Conservation (phyloP, 2,113 vertebrate genomes). For the Cyanocitta stelleri region DNA sequence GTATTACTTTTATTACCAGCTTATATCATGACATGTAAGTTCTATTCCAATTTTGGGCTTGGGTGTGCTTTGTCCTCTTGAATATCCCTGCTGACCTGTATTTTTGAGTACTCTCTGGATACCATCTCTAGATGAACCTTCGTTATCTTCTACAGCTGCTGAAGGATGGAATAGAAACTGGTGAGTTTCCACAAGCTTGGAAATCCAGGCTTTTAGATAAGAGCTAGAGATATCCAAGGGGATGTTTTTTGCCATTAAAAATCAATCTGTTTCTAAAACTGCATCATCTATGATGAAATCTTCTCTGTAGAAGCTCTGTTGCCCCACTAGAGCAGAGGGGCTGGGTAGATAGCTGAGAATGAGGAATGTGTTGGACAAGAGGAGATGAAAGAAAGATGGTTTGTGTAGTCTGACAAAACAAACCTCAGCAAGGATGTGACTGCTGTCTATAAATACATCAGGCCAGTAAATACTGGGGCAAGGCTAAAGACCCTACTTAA, state of each 20-base stretch:
- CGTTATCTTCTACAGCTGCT: neutral
- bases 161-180: neutral
- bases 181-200: fast-evolving
- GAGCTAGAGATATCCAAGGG: fast-evolving
- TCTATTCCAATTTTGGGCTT: neutral
- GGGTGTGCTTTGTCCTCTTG: fast-evolving
- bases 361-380: neutral
- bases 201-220: neutral
- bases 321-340: fast-evolving
- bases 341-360: neutral
- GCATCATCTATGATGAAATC: fast-evolving
- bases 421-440: neutral
- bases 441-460: neutral
- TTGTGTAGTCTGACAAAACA: neutral
- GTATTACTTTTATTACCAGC: fast-evolving
- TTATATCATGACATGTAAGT: fast-evolving
- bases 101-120: neutral
- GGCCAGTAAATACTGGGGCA: neutral
- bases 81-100: neutral
- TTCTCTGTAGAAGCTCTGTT: neutral
- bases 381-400: neutral
- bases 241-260: neutral
- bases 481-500: neutral
- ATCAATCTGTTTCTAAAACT: neutral
- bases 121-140: fast-evolving